Conservation (phyloP, 2,888 invertebrate genomes). For the Drosophila prostipennis region DNA sequence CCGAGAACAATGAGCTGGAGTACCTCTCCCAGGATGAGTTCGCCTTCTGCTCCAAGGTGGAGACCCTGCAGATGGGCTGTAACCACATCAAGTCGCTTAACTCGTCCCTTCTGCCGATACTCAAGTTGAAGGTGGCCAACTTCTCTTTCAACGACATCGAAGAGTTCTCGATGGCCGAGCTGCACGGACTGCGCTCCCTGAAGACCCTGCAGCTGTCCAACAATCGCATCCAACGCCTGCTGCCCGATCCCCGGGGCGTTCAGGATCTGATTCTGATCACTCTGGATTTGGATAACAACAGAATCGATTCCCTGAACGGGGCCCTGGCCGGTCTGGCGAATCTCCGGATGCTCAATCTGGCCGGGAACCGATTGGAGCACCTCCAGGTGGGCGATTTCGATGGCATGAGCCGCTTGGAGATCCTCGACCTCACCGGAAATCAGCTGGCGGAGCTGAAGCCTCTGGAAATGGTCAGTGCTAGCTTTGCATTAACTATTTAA, state of each 20-base stretch:
- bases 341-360: slow-evolving; percentile 89
- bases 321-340: slow-evolving; percentile 91
- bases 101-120: slow-evolving; percentile 89
- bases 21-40: slow-evolving; percentile 92
- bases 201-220: slow-evolving; percentile 90
- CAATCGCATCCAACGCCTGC: slow-evolving; percentile 89
- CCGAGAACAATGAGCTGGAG: slow-evolving; percentile 90
- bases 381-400: slow-evolving; percentile 92
- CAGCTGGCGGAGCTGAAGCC: slow-evolving; percentile 91
- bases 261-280: slow-evolving; percentile 90
- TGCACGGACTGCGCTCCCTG: slow-evolving; percentile 90
- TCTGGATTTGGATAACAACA: slow-evolving; percentile 90
- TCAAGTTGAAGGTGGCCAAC: slow-evolving; percentile 89
- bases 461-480: slow-evolving; percentile 90
- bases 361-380: slow-evolving; percentile 90
- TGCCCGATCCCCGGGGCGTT: slow-evolving; percentile 91
- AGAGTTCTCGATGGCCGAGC: slow-evolving; percentile 92
- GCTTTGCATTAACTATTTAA: background rate
- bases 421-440: slow-evolving; percentile 92
- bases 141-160: slow-evolving; percentile 90
- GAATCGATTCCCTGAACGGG: slow-evolving; percentile 89
- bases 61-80: slow-evolving; percentile 89
- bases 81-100: slow-evolving; percentile 90
- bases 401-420: slow-evolving; percentile 89
- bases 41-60: slow-evolving; percentile 88